Base-by-base conservation (phyloP, 2,113 vertebrate species). In the Carettochelys insculpta region DNA sequence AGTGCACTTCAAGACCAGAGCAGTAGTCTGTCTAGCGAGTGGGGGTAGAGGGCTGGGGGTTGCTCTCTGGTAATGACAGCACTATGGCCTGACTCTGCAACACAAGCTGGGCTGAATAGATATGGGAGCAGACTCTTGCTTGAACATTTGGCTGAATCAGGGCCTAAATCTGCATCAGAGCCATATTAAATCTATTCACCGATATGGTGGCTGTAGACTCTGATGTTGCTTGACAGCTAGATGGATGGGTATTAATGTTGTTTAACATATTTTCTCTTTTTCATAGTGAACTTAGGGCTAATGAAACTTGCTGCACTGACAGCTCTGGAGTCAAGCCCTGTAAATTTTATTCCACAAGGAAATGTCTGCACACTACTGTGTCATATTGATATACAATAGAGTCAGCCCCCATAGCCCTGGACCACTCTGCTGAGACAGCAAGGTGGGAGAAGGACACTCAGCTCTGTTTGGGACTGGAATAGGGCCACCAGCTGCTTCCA, bases 401-500 rank as follows among this genome's bases (percentile, higher is more conserved):
- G 20, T 6, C n/a, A 1, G 54, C 80, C 90, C 92, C 79, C 14
- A 0, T 19, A 85, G 82, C 41, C 27, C 31, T 61, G 27, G 83
- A 8, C 73, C n/a, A n/a, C n/a, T n/a, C n/a, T n/a, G n/a, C n/a
- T n/a, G n/a, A n/a, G n/a, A 6, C 4, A n/a, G 78, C 61, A 3
- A 22, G 86, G n/a, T 82, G 80, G 17, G 85, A 3, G 5, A 1
- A 9, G 68, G 85, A 9, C 31, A 0, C 45, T 17, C 58, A 65
- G 6, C n/a, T 1, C 0, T 0, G 29, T 16, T 9, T 54, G 25
- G n/a, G 1, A 80, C n/a, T 22, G 12, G 81, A 3, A 10, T 2
- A 24, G 38, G 2, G 54, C 2, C 43, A 1, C 0, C 2, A 56
- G 71, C 75, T 80, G 45, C 50, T 53, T 53, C 29, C 45, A 0